Evolutionary conservation across 2,888 invertebrate genomes (phyloP).

Genomic region (Xylota sylvarum): DNA sequence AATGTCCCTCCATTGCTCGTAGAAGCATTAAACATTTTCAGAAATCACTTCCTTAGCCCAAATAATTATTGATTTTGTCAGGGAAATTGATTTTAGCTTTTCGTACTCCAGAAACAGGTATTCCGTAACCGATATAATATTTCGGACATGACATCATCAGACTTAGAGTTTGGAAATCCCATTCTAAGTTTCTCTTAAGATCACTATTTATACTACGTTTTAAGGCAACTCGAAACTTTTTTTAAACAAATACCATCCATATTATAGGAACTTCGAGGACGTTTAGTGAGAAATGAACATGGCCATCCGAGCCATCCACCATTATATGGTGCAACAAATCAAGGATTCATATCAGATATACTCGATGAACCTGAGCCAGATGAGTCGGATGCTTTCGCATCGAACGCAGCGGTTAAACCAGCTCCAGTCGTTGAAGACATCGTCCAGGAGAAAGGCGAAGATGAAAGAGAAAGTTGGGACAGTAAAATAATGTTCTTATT

Average conservation of each 20-base stretch:
- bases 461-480: constrained; percentile 96
- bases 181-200: too few species aligned
- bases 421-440: constrained; percentile 87
- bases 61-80: too few species aligned
- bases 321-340: constrained; percentile 94
- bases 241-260: background rate
- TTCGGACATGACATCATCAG: too few species aligned
- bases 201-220: background rate
- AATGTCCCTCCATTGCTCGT: too few species aligned
- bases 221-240: background rate
- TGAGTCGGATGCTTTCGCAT: constrained; percentile 82
- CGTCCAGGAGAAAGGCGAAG: constrained; percentile 90
- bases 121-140: too few species aligned
- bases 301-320: constrained; percentile 87
- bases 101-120: too few species aligned
- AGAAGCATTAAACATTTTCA: too few species aligned
- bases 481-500: constrained; percentile 95
- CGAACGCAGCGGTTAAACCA: constrained; percentile 79
- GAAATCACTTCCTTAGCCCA: too few species aligned
- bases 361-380: constrained; percentile 83
- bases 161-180: too few species aligned
- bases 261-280: constrained; percentile 89
- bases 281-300: constrained; percentile 90
- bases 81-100: too few species aligned
- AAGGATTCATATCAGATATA: constrained; percentile 88